Evolutionary conservation across 2,797 vertebrate genomes (phyloP).

Genomic region (Lacerta bilineata): DNA sequence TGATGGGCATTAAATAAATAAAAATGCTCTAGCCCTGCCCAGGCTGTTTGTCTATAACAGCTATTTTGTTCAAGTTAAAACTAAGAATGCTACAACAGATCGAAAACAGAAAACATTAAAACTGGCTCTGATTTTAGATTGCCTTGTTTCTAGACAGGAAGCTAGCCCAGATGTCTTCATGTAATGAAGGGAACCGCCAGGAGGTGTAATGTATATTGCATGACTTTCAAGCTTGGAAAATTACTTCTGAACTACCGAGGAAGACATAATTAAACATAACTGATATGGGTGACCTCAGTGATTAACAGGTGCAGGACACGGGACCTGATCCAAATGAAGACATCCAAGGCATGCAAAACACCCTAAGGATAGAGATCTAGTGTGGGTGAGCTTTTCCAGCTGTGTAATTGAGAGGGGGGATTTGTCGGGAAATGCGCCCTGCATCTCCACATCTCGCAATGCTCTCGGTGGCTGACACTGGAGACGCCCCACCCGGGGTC

Average conservation of each 20-base stretch:
- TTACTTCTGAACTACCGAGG: not conserved
- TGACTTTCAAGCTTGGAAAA: slow-evolving; percentile 23
- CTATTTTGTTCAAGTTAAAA: not conserved
- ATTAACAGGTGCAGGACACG: slow-evolving; percentile 24
- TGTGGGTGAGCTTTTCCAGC: not conserved
- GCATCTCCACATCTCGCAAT: not conserved
- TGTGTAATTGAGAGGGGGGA: slow-evolving; percentile 14
- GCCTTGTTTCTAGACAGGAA: not conserved
- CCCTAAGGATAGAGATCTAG: not conserved
- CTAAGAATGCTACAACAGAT: not conserved
- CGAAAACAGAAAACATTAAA: not conserved
- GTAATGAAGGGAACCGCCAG: not conserved
- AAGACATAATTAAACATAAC: slow-evolving; percentile 19
- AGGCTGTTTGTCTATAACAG: not conserved
- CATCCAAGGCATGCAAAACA: not conserved
- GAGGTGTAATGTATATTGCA: not conserved
- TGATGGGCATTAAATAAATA: not conserved
- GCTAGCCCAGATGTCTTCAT: not conserved
- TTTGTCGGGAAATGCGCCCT: slow-evolving; percentile 9
- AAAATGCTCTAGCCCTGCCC: not conserved
- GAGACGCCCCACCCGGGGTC: not conserved
- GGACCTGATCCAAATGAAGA: slow-evolving; percentile 29
- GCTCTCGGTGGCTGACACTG: not conserved
- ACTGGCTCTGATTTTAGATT: not conserved
- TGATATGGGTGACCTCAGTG: not conserved